Base-by-base conservation (phyloP, 2,113 vertebrate species). In the Solenodon paradoxus region DNA sequence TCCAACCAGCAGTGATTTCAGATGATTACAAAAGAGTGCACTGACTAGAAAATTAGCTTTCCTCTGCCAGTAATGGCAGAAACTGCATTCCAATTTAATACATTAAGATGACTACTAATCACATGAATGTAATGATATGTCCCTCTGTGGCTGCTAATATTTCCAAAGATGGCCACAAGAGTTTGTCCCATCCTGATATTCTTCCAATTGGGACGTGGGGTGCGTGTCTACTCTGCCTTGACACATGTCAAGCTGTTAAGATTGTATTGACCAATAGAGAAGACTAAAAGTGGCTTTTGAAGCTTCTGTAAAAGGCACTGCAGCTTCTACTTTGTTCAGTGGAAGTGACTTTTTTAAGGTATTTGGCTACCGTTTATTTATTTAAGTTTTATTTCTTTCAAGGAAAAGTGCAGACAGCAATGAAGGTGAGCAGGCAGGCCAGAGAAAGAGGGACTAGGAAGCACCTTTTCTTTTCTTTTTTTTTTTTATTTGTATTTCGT, bases 11-110 rank as follows among this genome's bases (percentile, higher is more conserved):
- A 79, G 19, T n/a, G 72, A 45, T 77, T 83, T 64, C 63, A 64
- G 55, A 40, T 82, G 42, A 79, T 64, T 88, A 74, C 77, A 86
- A 17, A 88, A 77, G 64, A 74, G 40, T 49, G 9, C 26, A 83
- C 55, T 49, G 32, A 40, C 59, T 95, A 80, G 92, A 97, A 95
- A 59, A 88, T 88, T 42, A 96, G 40, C 3, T 24, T 74, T 82
- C 69, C 86, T 87, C 80, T 95, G 75, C 82, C 86, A 92, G 87
- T 86, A 40, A 55, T 10, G 40, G 8, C 64, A 51, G 26, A 17
- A 80, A 83, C 8, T 96, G 35, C 35, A 28, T 96, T 97, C 92
- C 77, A 71, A 83, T 81, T 95, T 79, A 94, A 78, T 57, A 84
- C 10, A 68, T 90, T 0, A 55, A 97, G 97, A 84, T 40, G 42